Percentiles rank a stretch among this genome's conserved stretches.
Conservation (phyloP, 2,888 invertebrate genomes). For the Campoletis raptor region DNA sequence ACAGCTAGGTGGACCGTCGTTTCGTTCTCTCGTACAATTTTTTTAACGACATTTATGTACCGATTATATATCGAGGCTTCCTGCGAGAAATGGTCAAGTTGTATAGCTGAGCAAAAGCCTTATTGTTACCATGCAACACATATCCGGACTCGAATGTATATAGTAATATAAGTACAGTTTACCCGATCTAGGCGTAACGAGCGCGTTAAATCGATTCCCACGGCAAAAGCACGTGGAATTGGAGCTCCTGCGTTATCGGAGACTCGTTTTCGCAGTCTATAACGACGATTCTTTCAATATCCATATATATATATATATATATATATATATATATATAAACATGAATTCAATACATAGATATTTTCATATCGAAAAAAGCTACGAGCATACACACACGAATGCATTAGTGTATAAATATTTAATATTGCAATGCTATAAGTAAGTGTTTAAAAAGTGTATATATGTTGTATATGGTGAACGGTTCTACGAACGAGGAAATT, state of each 20-base stretch:
- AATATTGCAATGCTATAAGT: neutral
- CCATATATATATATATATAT: conserved; percentile 27
- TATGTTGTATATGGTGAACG: conserved; percentile 45
- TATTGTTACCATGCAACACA: conserved; percentile 45
- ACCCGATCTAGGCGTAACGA: conserved; percentile 68
- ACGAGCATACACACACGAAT: neutral
- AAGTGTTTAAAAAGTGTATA: neutral
- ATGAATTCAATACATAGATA: conserved; percentile 8
- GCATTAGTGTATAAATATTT: neutral
- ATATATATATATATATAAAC: conserved; percentile 28
- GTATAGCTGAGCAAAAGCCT: neutral
- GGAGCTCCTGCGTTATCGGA: conserved; percentile 70
- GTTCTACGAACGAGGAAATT: conserved; percentile 66
- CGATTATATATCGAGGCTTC: conserved; percentile 50
- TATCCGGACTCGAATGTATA: conserved; percentile 21
- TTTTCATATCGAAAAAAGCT: neutral
- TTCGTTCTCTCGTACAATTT: conserved; percentile 23
- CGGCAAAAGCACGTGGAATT: conserved; percentile 67
- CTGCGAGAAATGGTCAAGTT: conserved; percentile 31
- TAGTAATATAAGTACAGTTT: conserved; percentile 55
- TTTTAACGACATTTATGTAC: conserved; percentile 53
- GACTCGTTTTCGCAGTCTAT: conserved; percentile 63
- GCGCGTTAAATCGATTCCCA: conserved; percentile 72
- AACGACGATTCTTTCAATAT: conserved; percentile 58
- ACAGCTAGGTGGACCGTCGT: neutral